phyloP scores from a whole-genome alignment of 2,888 invertebrate genomes.

The Argyresthia albistria region DNA sequence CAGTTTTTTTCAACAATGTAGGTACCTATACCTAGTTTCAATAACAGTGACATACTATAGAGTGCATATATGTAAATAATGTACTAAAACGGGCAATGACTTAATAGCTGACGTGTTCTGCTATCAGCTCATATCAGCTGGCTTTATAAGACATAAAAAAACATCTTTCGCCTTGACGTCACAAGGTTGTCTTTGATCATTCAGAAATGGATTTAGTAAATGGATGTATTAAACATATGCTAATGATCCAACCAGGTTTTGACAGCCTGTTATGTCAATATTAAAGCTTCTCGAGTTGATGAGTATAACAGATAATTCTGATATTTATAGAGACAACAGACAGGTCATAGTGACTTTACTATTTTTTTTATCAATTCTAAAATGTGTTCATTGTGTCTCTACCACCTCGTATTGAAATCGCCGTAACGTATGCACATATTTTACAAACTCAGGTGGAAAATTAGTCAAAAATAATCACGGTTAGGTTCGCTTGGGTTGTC shows the following conservation, averaged over 20 bases:
- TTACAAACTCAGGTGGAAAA: too few species aligned
- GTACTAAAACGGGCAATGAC: conserved; percentile 16
- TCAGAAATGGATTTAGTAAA: background rate
- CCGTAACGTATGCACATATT: too few species aligned
- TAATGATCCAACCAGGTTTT: background rate
- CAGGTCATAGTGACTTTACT: conserved; percentile 19
- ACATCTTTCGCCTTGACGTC: background rate
- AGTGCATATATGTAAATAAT: background rate
- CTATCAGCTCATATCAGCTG: background rate
- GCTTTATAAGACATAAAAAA: background rate
- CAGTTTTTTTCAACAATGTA: too few species aligned
- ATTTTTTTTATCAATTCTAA: conserved; percentile 32
- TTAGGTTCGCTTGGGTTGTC: too few species aligned
- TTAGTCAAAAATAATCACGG: too few species aligned
- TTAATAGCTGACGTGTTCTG: conserved; percentile 8
- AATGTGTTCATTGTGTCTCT: background rate
- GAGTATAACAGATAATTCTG: too few species aligned
- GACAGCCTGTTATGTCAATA: background rate
- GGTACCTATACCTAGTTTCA: too few species aligned
- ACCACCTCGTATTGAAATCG: background rate
- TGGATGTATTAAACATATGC: background rate
- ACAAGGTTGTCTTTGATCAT: background rate
- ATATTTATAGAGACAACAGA: too few species aligned
- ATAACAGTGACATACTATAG: too few species aligned
- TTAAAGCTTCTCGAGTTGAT: background rate